These are phyloP conservation scores for Penaeus indicus DNA, from an alignment of 1,140 invertebrate species.

Conservation along the genomic window DNA sequence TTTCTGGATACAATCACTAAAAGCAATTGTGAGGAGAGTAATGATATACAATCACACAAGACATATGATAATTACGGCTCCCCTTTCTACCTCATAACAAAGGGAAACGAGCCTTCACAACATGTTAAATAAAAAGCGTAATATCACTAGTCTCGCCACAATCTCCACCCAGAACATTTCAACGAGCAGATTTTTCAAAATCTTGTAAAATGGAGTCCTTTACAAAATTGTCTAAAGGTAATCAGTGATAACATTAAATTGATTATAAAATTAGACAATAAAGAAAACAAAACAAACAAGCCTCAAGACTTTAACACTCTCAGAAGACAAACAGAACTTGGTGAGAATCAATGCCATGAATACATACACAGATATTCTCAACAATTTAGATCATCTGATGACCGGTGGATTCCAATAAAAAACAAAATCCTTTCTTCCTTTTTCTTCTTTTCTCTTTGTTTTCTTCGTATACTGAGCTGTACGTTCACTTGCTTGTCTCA, in stretches of 20 bases:
- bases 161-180: constrained; percentile 45
- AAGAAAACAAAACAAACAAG: background rate
- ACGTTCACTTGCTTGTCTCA: background rate
- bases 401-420: too few relatives aligned
- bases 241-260: constrained; percentile 2
- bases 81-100: constrained; percentile 7
- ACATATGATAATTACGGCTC: background rate
- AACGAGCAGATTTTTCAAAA: constrained; percentile 50
- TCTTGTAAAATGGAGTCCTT: constrained; percentile 38
- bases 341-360: too few relatives aligned
- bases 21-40: constrained; percentile 57
- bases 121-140: constrained; percentile 21
- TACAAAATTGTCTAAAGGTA: constrained; percentile 35
- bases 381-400: too few relatives aligned
- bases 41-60: constrained; percentile 36
- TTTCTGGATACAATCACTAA: constrained; percentile 54
- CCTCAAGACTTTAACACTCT: background rate
- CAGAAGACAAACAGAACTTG: too few relatives aligned
- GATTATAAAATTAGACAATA: background rate
- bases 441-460: too few relatives aligned
- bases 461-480: too few relatives aligned
- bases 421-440: too few relatives aligned
- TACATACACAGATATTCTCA: too few relatives aligned
- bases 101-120: constrained; percentile 4
- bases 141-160: constrained; percentile 51